Evolutionary conservation across 2,888 invertebrate species (phyloP), one percentile per base, ranked within the genome.

Genomic region (Aromia moschata): DNA sequence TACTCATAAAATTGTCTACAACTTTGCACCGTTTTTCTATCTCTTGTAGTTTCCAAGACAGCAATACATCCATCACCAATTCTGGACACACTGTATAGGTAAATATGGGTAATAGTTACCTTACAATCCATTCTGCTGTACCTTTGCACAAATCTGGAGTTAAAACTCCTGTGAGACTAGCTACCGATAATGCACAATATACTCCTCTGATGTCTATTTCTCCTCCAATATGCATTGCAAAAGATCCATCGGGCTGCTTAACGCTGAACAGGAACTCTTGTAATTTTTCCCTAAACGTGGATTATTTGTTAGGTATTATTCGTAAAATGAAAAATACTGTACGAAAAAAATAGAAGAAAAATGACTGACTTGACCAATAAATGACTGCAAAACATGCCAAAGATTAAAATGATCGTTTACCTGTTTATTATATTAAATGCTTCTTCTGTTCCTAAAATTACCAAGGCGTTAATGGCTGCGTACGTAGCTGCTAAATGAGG

Each of bases 401-500:
- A n/a, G n/a, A n/a, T n/a, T n/a, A n/a, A n/a, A n/a, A n/a, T n/a
- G n/a, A n/a, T 56, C 56, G 43, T 64, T 68, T 77, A 87, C 88
- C 94, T 88, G 79, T 99, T 87, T 62, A 99, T 93, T n/a, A 92
- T 87, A 67, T 88, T 83, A 75, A 92, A 94, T 1, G 98, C 96
- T 79, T 92, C 90, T 66, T 79, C 74, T 14, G 84, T 85, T 49
- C 94, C 94, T 69, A 99, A 88, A 57, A 93, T 93, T 75, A 93
- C 92, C 3, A 99, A 83, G 17, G 96, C 91, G 84, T 94, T 96
- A 0, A 99, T 89, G 61, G 98, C 97, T 43, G 98, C 98, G 83
- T 98, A 99, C 0, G 98, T 99, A 2, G 98, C 91, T 0, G 99
- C 99, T 58, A 99, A 84, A 82, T 99, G 99, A 14, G 98, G 86